A percentile compares a stretch with the other conserved stretches of the same genome.
Evolutionary conservation across 2,113 vertebrate species (phyloP).

Genomic region (Arothron firmamentum): DNA sequence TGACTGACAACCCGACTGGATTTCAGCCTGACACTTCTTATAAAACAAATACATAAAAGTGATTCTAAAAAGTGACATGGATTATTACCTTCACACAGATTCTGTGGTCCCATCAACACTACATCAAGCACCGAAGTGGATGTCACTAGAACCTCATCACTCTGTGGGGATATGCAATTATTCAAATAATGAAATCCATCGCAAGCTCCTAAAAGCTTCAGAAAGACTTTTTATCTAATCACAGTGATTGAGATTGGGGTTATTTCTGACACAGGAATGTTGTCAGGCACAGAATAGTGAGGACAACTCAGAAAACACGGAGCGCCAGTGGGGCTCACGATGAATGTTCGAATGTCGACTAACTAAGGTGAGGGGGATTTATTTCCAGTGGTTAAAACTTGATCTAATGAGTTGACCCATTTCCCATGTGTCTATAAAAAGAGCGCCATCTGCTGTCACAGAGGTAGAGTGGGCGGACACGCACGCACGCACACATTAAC

Average conservation of each 20-base stretch:
- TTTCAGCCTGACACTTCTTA: no score
- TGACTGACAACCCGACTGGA: slow-evolving; percentile 28
- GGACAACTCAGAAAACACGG: not conserved
- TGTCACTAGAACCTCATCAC: not conserved
- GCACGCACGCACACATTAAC: not conserved
- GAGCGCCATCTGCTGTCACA: slow-evolving; percentile 66
- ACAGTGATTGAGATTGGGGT: no score
- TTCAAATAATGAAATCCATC: not conserved
- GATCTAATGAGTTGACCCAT: not conserved
- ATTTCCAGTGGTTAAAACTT: not conserved
- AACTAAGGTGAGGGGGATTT: not conserved
- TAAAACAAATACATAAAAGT: slow-evolving; percentile 28
- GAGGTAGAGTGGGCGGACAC: slow-evolving; percentile 10
- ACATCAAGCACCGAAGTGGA: slow-evolving; percentile 22
- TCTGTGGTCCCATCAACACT: slow-evolving; percentile 29
- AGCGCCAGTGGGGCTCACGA: not conserved
- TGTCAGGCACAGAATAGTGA: slow-evolving; percentile 27
- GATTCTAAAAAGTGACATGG: slow-evolving; percentile 46
- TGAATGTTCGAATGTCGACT: not conserved
- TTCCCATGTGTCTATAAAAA: slow-evolving; percentile 34
- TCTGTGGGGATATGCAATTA: not conserved
- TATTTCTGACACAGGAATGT: slow-evolving; percentile 29
- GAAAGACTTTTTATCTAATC: not conserved
- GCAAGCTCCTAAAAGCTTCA: not conserved
- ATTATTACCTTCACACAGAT: slow-evolving; percentile 51